Conservation (phyloP, 2,113 vertebrate species). For the Halcyon malimbica region DNA sequence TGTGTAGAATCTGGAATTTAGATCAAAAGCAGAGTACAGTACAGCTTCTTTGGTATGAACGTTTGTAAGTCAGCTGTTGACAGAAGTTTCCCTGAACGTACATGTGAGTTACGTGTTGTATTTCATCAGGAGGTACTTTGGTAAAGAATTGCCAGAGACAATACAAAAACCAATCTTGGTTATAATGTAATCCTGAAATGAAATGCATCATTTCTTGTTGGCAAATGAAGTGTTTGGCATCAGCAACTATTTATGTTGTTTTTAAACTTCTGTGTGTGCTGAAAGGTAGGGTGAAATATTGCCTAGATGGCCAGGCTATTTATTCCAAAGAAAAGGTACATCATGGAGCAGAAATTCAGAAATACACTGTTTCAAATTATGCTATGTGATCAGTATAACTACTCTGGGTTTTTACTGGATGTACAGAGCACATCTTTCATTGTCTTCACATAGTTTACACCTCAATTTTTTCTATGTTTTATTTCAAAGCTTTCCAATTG, state of each 20-base stretch:
- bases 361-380: not conserved
- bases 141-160: not conserved
- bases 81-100: not conserved
- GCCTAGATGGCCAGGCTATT: not conserved
- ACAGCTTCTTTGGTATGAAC: not conserved
- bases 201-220: slow-evolving; percentile 7
- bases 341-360: not conserved
- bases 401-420: not conserved
- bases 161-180: not conserved
- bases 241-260: not conserved
- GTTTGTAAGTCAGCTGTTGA: not conserved
- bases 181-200: not conserved
- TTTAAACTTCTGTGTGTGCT: not conserved
- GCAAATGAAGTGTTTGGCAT: not conserved
- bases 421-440: not conserved
- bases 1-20: not conserved
- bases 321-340: not conserved
- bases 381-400: rapidly evolving
- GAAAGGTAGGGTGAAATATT: not conserved
- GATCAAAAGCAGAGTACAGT: not conserved
- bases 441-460: not conserved
- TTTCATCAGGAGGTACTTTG: not conserved
- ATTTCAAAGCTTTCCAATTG: not conserved
- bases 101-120: not conserved
- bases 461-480: not conserved